A percentile compares a stretch with the other conserved stretches of the same genome.
Evolutionary conservation across 2,888 invertebrate species (phyloP).

Genomic region (Sesamia inferens): DNA sequence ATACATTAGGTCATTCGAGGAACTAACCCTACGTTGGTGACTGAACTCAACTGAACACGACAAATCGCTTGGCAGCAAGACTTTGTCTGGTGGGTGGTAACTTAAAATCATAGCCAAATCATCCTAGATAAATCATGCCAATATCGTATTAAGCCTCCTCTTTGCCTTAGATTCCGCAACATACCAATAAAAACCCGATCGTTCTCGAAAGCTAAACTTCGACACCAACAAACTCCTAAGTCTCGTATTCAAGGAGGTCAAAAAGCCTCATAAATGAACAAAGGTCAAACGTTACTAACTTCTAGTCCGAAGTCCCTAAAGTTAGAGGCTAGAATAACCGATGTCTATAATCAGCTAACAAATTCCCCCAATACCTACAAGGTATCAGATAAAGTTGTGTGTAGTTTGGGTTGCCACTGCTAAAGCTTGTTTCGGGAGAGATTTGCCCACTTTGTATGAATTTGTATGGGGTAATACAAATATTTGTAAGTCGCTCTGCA

Average conservation of each 20-base stretch:
- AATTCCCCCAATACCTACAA: conserved; percentile 21
- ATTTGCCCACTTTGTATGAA: background rate
- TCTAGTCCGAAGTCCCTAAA: conserved; percentile 41
- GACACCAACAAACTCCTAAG: conserved; percentile 51
- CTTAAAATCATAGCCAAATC: too few species aligned
- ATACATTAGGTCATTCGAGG: too few species aligned
- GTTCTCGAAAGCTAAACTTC: conserved; percentile 19
- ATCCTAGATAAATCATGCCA: background rate
- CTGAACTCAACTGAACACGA: too few species aligned
- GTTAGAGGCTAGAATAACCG: conserved; percentile 51
- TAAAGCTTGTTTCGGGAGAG: background rate
- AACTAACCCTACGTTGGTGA: too few species aligned
- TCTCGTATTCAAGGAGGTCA: conserved; percentile 46
- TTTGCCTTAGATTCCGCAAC: background rate
- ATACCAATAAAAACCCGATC: conserved; percentile 41
- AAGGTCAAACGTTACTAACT: conserved; percentile 47
- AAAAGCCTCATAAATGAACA: conserved; percentile 54
- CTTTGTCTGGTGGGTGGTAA: too few species aligned
- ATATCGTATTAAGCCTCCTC: background rate
- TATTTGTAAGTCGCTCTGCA: conserved; percentile 14
- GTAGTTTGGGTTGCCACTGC: conserved; percentile 31
- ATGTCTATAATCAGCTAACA: conserved; percentile 49
- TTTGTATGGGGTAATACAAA: conserved; percentile 18
- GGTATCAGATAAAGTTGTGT: conserved; percentile 34
- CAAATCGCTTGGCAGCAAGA: too few species aligned